Percentiles rank a stretch among this genome's conserved stretches.
Evolutionary conservation across 2,888 invertebrate genomes (phyloP).

Genomic region (Horisme vitalbata): DNA sequence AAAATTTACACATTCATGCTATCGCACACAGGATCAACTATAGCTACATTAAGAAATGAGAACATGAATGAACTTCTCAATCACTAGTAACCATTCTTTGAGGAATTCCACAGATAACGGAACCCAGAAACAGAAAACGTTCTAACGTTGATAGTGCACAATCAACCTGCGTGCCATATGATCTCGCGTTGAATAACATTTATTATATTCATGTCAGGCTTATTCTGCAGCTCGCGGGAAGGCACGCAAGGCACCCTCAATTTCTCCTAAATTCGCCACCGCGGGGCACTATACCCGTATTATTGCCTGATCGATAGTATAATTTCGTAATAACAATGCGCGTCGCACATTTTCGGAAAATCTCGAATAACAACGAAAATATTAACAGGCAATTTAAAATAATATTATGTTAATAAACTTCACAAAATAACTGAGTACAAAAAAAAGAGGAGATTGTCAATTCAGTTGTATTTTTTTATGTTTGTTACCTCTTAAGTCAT

Average conservation of each 20-base stretch:
- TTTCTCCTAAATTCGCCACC: slow-evolving; percentile 78
- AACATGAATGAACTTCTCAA: no score
- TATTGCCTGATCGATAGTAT: slow-evolving; percentile 77
- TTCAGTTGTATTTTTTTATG: no score
- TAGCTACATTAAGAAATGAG: no score
- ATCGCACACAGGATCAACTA: no score
- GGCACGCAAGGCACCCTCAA: slow-evolving; percentile 72
- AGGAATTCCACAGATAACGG: no score
- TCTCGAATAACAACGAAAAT: slow-evolving; percentile 33
- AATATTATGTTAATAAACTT: no score
- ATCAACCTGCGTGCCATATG: slow-evolving; percentile 62
- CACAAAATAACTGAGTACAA: no score
- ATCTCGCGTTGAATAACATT: slow-evolving; percentile 57
- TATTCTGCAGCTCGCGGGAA: slow-evolving; percentile 60
- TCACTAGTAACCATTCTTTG: no score
- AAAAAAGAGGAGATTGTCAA: no score
- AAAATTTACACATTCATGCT: no score
- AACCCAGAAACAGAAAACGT: background rate
- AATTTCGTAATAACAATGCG: slow-evolving; percentile 71
- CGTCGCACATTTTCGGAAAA: slow-evolving; percentile 55
- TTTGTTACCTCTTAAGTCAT: no score
- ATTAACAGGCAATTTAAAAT: slow-evolving; percentile 26
- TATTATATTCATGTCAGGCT: slow-evolving; percentile 67
- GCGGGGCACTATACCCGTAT: slow-evolving; percentile 68
- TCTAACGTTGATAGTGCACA: slow-evolving; percentile 19